These are phyloP conservation scores for Pholis gunnellus DNA, from an alignment of 2,113 vertebrate species.

Conservation along the genomic window DNA sequence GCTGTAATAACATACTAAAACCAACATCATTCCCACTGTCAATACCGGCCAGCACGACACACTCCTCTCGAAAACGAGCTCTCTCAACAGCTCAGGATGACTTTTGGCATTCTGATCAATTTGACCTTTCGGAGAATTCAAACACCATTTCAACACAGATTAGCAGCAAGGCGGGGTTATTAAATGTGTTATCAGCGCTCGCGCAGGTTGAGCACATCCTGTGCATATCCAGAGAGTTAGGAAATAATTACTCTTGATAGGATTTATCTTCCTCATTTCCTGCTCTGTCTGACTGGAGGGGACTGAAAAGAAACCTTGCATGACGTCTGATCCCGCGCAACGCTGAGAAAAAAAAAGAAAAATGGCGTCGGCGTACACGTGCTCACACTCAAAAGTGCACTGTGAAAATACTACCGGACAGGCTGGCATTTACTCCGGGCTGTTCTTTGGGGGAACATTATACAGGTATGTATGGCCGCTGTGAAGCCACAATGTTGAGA, in stretches of 20 bases:
- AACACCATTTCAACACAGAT: conserved; percentile 66
- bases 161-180: conserved; percentile 55
- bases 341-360: background rate
- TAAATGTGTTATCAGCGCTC: conserved; percentile 67
- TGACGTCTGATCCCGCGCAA: conserved; percentile 48
- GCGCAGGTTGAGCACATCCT: conserved; percentile 66
- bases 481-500: conserved; percentile 27
- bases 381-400: background rate
- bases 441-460: conserved; percentile 33
- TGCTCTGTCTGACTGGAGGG: conserved; percentile 61
- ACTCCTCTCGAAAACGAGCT: conserved; percentile 6
- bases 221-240: conserved; percentile 51
- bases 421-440: conserved; percentile 52
- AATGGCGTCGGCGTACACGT: background rate
- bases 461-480: background rate
- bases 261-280: conserved; percentile 72
- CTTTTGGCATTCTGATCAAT: conserved; percentile 66
- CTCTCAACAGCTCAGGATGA: conserved; percentile 18
- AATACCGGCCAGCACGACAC: background rate
- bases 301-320: conserved; percentile 20
- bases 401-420: conserved; percentile 3
- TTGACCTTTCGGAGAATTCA: conserved; percentile 72
- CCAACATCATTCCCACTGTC: background rate
- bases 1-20: conserved; percentile 19
- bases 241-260: conserved; percentile 71